phyloP scores from a whole-genome alignment of 2,797 vertebrate genomes.

The Hephaestus fuliginosus region DNA sequence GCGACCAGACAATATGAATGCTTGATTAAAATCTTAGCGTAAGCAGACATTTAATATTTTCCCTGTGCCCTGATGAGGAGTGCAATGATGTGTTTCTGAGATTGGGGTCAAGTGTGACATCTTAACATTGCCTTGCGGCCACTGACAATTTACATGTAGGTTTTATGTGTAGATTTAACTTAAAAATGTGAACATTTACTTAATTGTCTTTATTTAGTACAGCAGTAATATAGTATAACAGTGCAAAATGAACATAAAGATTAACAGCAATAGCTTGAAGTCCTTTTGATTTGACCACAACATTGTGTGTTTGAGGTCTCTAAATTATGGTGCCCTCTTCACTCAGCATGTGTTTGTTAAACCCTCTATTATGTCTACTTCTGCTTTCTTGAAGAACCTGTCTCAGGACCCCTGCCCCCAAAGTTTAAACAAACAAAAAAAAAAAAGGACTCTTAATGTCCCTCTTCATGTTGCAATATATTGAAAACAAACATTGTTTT shows the following conservation, averaged over 20 bases:
- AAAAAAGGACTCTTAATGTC: neutral
- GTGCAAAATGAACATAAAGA: neutral
- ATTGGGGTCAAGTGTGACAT: too few species aligned
- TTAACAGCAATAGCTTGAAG: neutral
- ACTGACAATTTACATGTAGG: too few species aligned
- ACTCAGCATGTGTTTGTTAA: constrained; percentile 11
- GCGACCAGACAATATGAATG: neutral
- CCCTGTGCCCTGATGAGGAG: neutral
- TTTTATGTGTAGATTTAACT: neutral
- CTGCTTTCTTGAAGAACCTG: neutral
- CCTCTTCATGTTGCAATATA: neutral
- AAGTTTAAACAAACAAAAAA: neutral
- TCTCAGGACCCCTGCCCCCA: neutral
- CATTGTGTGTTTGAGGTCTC: neutral
- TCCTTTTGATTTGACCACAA: neutral
- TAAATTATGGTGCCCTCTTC: constrained; percentile 2
- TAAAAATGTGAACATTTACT: neutral
- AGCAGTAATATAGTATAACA: neutral
- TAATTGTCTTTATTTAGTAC: neutral
- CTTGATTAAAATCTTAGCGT: constrained; percentile 21
- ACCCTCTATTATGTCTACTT: neutral
- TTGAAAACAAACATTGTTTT: neutral
- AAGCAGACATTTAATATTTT: constrained; percentile 57
- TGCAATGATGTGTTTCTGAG: neutral
- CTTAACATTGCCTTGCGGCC: too few species aligned